Conservation (phyloP, 2,888 invertebrate species). For the Pollenia angustigena region DNA sequence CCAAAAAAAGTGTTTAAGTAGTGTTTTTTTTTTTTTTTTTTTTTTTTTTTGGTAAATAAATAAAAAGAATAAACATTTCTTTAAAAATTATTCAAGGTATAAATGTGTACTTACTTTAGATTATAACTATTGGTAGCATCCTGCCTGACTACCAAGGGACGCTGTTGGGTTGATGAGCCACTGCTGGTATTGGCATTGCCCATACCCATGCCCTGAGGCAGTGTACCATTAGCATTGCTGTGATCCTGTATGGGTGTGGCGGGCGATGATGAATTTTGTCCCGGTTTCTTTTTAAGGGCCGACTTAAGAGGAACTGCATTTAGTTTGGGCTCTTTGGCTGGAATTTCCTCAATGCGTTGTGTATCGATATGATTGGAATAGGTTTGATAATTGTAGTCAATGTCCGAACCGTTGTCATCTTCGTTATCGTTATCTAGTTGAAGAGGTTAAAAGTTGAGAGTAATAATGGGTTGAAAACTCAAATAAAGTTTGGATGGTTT, state of each 20-base stretch:
- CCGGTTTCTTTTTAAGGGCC: conserved; percentile 92
- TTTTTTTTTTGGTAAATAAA: background rate
- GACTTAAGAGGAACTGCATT: conserved; percentile 96
- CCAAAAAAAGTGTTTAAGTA: conserved; percentile 28
- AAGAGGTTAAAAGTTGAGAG: background rate
- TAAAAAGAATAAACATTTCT: conserved; percentile 7
- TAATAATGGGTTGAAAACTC: too few species aligned
- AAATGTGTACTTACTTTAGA: conserved; percentile 88
- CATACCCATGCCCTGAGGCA: conserved; percentile 74
- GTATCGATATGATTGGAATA: conserved; percentile 91
- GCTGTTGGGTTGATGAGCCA: conserved; percentile 81
- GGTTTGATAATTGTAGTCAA: conserved; percentile 87
- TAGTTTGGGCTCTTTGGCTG: conserved; percentile 95
- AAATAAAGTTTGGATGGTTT: too few species aligned
- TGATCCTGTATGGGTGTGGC: conserved; percentile 90
- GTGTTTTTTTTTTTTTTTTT: conserved; percentile 16
- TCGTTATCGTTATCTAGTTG: conserved; percentile 85
- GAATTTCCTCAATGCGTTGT: conserved; percentile 94
- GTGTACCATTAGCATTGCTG: conserved; percentile 80
- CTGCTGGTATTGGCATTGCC: conserved; percentile 74
- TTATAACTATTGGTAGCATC: conserved; percentile 92
- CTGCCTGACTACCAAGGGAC: conserved; percentile 88
- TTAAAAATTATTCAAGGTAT: too few species aligned
- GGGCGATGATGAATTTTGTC: conserved; percentile 84
- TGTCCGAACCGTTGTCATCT: conserved; percentile 88